Evolutionary conservation across 2,113 vertebrate genomes (phyloP), one percentile per base, ranked within the genome.

Genomic region (Passer domesticus): DNA sequence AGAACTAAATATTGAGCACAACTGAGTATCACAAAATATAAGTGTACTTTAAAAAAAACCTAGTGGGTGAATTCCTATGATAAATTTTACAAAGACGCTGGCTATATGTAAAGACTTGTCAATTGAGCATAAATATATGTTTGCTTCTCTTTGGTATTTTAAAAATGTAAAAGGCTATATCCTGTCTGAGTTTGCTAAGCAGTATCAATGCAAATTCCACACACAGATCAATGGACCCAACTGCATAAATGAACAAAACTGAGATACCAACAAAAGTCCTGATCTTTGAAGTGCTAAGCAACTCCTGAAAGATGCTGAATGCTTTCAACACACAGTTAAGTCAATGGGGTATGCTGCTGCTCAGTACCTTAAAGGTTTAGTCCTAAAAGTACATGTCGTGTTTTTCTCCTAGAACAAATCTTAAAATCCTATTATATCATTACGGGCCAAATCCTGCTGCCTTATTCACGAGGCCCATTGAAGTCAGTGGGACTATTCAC

Each of bases 1-100:
- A 98, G 97, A 98, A 98, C 97, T 98, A 98, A 98, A 98, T 98
- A 98, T 98, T 98, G 98, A 98, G 97, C 96, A 97, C 97, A 97
- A 98, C 95, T 87, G 97, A 98, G 97, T 98, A 97, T 97, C 97
- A 98, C 94, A 97, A 98, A 98, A 98, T 97, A 97, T 97, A 97
- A 98, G 97, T 97, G 96, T 98, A 97, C 97, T 98, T 98, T 63
- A 94, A 97, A 98, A 98, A 90, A 96, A 97, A 86, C 16, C 92
- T 95, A 96, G 97, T 97, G 96, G 92, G 97, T 98, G 97, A 97
- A 97, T 98, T 97, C 96, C 93, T 97, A 94, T 25, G 83, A 98
- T 97, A 98, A 97, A 97, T 98, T 97, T 97, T 94, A 97, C 95
- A 92, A 96, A 96, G 96, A 94, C 3, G 73, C 91, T 97, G 95